A percentile compares a stretch with the other conserved stretches of the same genome.
These are phyloP conservation scores for Vespertilio murinus DNA, from an alignment of 2,797 vertebrate genomes.

Conservation along the genomic window DNA sequence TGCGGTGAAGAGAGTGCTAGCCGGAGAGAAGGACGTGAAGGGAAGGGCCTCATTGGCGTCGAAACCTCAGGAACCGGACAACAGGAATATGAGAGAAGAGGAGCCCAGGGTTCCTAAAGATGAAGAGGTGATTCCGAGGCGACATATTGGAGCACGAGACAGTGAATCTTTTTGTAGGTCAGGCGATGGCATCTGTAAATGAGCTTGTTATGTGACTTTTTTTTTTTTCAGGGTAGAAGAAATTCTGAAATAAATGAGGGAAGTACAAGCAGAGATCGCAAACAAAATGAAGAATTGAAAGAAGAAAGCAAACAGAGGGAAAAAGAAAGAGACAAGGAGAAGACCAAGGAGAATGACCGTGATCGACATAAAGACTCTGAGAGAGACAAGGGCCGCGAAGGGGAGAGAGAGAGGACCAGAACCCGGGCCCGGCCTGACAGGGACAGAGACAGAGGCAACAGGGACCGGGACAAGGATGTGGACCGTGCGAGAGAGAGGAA, in stretches of 20 bases:
- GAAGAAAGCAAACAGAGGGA: slow-evolving; percentile 85
- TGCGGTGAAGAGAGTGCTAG: slow-evolving; percentile 92
- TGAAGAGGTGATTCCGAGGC: slow-evolving; percentile 85
- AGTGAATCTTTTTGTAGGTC: rapidly evolving
- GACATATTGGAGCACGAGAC: rapidly evolving
- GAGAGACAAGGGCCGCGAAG: slow-evolving; percentile 69
- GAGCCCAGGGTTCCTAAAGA: slow-evolving; percentile 78
- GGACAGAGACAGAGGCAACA: slow-evolving; percentile 78
- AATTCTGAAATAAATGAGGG: slow-evolving; percentile 86
- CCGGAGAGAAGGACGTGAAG: slow-evolving; percentile 91
- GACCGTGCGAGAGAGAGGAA: slow-evolving; percentile 83
- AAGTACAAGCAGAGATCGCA: slow-evolving; percentile 86
- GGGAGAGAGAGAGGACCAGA: slow-evolving; percentile 83
- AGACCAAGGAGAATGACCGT: slow-evolving; percentile 68
- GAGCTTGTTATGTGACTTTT: not conserved
- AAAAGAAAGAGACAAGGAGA: slow-evolving; percentile 87
- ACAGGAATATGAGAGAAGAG: slow-evolving; percentile 84
- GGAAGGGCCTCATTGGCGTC: slow-evolving; percentile 85
- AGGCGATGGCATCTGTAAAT: not conserved
- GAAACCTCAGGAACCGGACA: slow-evolving; percentile 89
- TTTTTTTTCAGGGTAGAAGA: slow-evolving; percentile 84
- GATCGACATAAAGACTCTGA: slow-evolving; percentile 71
- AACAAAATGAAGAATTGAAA: slow-evolving; percentile 84
- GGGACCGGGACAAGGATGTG: slow-evolving; percentile 82
- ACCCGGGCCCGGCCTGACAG: slow-evolving; percentile 78